Evolutionary conservation across 92 coral and sea anemone species (phyloP).

Genomic region (Palythoa grandiflora): DNA sequence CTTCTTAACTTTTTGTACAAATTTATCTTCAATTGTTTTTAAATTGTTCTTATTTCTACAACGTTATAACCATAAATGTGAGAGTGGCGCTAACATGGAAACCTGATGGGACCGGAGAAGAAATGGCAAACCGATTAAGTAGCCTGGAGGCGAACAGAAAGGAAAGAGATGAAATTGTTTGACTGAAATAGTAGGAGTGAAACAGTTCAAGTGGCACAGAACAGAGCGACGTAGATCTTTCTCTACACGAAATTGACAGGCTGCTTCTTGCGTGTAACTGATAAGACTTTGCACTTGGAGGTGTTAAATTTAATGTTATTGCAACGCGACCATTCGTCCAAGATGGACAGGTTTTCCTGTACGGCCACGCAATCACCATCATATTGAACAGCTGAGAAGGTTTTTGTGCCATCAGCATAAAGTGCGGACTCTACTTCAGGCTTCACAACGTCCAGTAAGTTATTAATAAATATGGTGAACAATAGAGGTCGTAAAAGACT

Average conservation of each 20-base stretch:
- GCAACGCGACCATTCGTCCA: conserved; percentile 13
- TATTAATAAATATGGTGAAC: conserved; percentile 32
- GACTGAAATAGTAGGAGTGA: too few relatives aligned
- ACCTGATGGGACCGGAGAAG: too few relatives aligned
- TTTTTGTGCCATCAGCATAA: conserved; percentile 46
- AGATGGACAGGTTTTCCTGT: conserved; percentile 28
- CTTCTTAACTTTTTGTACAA: too few relatives aligned
- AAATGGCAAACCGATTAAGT: too few relatives aligned
- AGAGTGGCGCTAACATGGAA: too few relatives aligned
- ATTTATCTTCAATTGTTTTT: too few relatives aligned
- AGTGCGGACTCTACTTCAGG: conserved; percentile 43
- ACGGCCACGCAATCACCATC: conserved; percentile 14
- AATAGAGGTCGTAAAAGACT: conserved; percentile 36
- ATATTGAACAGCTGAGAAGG: background rate
- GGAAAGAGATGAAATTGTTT: too few relatives aligned
- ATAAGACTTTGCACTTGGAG: conserved; percentile 37
- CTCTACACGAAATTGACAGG: background rate
- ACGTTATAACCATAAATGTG: too few relatives aligned
- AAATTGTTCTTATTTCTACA: too few relatives aligned
- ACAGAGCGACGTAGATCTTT: background rate
- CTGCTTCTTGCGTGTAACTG: conserved; percentile 46
- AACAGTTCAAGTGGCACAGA: too few relatives aligned
- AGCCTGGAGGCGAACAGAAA: too few relatives aligned
- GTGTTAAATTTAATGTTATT: conserved; percentile 33
- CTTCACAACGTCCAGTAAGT: conserved; percentile 5